Evolutionary conservation across 2,113 vertebrate species (phyloP).

Genomic region (Daphoenositta chrysoptera): DNA sequence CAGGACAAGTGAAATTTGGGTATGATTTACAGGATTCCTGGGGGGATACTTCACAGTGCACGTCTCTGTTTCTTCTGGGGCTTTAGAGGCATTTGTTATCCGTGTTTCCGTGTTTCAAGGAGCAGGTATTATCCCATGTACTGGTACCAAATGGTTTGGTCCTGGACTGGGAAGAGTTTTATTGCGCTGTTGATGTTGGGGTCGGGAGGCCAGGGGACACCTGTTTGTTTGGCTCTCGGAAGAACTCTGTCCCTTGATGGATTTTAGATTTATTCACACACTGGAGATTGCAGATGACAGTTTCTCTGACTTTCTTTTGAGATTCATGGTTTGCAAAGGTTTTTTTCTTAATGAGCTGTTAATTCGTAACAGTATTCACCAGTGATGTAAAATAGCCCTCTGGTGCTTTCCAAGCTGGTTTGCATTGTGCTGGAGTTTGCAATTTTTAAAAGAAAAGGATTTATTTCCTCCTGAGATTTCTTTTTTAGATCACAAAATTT

Average conservation of each 20-base stretch:
- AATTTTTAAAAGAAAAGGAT: not conserved
- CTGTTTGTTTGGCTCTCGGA: conserved; percentile 24
- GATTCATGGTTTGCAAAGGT: conserved; percentile 51
- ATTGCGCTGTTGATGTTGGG: conserved; percentile 14
- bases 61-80: conserved; percentile 35
- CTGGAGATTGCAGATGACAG: conserved; percentile 47
- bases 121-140: conserved; percentile 7
- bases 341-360: conserved; percentile 64
- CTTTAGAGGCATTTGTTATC: conserved; percentile 47
- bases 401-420: conserved; percentile 39
- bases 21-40: conserved; percentile 57
- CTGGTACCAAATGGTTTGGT: conserved; percentile 13
- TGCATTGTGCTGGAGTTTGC: not conserved
- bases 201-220: conserved; percentile 59
- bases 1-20: conserved; percentile 50
- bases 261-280: conserved; percentile 56
- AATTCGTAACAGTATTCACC: conserved; percentile 63
- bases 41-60: conserved; percentile 41
- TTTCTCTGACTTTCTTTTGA: conserved; percentile 44
- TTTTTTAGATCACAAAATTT: not conserved
- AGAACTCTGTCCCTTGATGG: conserved; percentile 34
- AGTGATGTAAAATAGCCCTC: conserved; percentile 18
- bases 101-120: conserved; percentile 8
- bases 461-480: conserved; percentile 34
- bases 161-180: conserved; percentile 30